These are phyloP conservation scores for Saguinus midas DNA, from an alignment of 2,113 vertebrate genomes.

Conservation along the genomic window DNA sequence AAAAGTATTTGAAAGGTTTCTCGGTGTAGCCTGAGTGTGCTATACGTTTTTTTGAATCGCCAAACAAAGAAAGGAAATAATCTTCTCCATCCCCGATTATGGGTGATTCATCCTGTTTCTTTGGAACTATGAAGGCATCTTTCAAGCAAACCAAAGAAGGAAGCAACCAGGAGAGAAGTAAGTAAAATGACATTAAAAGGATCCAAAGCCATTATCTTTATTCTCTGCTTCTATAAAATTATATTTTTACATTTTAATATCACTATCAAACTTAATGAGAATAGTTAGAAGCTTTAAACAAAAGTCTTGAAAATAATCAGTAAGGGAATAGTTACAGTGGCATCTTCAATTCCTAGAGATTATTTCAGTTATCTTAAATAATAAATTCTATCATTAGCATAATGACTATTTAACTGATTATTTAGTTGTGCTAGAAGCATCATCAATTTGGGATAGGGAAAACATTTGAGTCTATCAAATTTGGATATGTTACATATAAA, in stretches of 20 bases:
- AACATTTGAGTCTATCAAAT: slow-evolving; percentile 4
- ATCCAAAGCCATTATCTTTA: not conserved
- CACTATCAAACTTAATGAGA: slow-evolving; percentile 33
- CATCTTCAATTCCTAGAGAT: slow-evolving; percentile 68
- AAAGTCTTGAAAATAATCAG: slow-evolving; percentile 63
- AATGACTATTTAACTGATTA: slow-evolving; percentile 45
- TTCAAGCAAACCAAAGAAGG: slow-evolving; percentile 1
- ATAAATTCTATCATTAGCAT: slow-evolving; percentile 53
- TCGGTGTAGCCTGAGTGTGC: fast-evolving
- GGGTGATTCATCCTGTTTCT: not conserved
- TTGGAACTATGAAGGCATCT: not conserved
- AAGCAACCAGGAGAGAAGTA: not conserved
- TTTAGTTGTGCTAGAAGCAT: slow-evolving; percentile 46
- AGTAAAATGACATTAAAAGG: slow-evolving; percentile 36
- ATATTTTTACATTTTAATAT: slow-evolving; percentile 1
- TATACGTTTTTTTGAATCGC: not conserved
- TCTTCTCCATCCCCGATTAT: slow-evolving; percentile 55
- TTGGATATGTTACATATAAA: not conserved
- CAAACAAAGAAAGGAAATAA: slow-evolving; percentile 66
- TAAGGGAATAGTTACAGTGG: slow-evolving; percentile 68
- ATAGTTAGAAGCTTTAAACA: slow-evolving; percentile 49
- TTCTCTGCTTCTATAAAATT: not conserved
- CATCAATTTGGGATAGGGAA: slow-evolving; percentile 43
- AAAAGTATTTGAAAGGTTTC: slow-evolving; percentile 17
- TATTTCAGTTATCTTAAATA: slow-evolving; percentile 58